Evolutionary conservation across 2,888 invertebrate genomes (phyloP), one percentile per base, ranked within the genome.

Genomic region (Linhomoeus sp.): DNA sequence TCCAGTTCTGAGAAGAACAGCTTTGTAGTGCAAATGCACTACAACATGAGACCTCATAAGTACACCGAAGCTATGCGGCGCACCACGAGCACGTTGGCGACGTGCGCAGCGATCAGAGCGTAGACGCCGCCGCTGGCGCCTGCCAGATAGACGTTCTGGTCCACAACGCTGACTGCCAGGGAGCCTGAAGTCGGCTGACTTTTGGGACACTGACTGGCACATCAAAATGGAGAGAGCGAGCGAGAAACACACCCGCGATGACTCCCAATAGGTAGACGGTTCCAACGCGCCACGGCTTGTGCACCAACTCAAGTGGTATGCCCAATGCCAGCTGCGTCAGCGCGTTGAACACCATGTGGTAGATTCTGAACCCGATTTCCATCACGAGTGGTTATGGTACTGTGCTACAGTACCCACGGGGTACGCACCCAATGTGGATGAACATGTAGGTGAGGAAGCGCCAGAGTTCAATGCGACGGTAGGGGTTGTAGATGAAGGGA

Each of bases 301-400:
- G 92, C 1, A 92, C 90, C 77, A 94, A 79, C 70, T 97, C 94
- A 51, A 97, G 68, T 0, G 92, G 88, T 14, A 90, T 76, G 0
- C 94, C 94, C 48, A 97, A 74, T 66, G 90, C 74, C 49, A 94
- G 71, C 67, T 94, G 92, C 50, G 90, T 84, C 46, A 86, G 68
- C 24, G 90, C 71, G 67, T 97, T 94, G 60, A 86, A 83, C 51
- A 83, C 70, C 36, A 94, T 72, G 66, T 97, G 94, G 61, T 81
- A 76, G 43, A 78, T 75, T 45, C 84, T 84, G 71, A 9, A 65
- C 12, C 12, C 12, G 33, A 12, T 9, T 33, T 12, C 12, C 9
- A 12, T 33, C 9, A 15, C 9, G 9, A 15, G 9, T 9, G 9
- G 33, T 33, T 33, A 15, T 9, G 9, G 9, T 33, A 12, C 33